A percentile compares a stretch with the other conserved stretches of the same genome.
These are phyloP conservation scores for Neolamprologus kungweensis DNA, from an alignment of 2,113 vertebrate genomes.

Conservation along the genomic window DNA sequence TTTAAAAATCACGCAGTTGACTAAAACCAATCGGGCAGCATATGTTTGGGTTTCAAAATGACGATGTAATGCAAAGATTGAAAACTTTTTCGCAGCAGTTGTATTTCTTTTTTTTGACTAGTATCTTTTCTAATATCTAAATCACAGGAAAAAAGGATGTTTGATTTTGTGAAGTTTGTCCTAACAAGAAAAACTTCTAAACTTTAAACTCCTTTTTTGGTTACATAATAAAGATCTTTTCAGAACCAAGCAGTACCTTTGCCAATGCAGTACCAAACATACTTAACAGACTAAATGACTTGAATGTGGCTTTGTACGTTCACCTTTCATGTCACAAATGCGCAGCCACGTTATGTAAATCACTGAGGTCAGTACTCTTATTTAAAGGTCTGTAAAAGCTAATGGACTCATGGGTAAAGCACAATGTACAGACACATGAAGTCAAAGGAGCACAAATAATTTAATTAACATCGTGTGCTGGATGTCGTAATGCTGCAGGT, in stretches of 20 bases:
- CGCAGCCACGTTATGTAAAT: not conserved
- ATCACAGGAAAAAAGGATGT: not conserved
- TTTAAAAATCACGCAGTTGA: not conserved
- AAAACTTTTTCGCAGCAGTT: not conserved
- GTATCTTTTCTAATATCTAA: not conserved
- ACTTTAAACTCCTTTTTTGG: not conserved
- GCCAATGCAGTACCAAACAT: not conserved
- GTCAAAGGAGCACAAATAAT: not conserved
- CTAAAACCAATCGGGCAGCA: not conserved
- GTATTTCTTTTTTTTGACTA: not conserved
- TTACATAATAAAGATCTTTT: not conserved
- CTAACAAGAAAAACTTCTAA: not conserved
- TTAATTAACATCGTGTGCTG: not conserved
- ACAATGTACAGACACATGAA: not conserved
- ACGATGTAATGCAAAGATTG: not conserved
- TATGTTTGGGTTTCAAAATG: not conserved
- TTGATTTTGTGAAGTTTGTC: not conserved
- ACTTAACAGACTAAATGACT: not conserved
- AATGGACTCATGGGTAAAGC: not conserved
- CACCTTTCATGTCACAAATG: not conserved
- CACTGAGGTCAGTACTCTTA: not conserved
- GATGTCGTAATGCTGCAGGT: conserved; percentile 71
- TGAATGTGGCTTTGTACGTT: not conserved
- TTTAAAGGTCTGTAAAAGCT: not conserved
- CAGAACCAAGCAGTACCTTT: not conserved